Evolutionary conservation across 2,797 vertebrate species (phyloP), one percentile per base, ranked within the genome.

Genomic region (Protosalanx chinensis): DNA sequence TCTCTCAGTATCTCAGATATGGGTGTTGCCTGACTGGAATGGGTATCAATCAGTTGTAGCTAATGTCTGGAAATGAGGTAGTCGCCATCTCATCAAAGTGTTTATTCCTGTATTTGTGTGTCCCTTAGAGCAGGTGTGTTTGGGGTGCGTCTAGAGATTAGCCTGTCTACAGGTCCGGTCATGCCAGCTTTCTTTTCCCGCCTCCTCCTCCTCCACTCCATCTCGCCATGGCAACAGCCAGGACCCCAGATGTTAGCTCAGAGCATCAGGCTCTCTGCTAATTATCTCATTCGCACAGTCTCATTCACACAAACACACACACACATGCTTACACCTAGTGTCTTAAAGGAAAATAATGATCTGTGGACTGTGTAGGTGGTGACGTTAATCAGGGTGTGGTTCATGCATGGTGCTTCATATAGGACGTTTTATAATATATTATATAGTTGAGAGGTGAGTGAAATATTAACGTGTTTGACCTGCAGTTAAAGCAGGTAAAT

Each of bases 171-270:
- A 81, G 68, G 81, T 70, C 76, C 76, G 70, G 79, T 84, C 83
- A 81, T 16, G 81, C 78, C 76, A 49, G 64, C 15, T 27, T 0
- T 80, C 78, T 71, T 73, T 23, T 5, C 70, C 23, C 23, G 23
- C 23, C 18, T 67, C 67, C 64, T 73, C 73, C 75, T 75, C 46
- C 64, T 71, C 62, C 20, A 77, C 41, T 72, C 74, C 75, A 32
- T 69, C 70, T 86, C 80, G 72, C 86, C 77, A 78, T 88, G 75
- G 73, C 79, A 83, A 90, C 82, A 72, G 23, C 46, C 46, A 60
- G 62, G 32, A 41, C 33, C 13, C 72, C n/a, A 13, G 2, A 16
- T 8, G 57, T 71, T 58, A 68, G 56, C 58, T 7, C n/a, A 23
- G 20, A 2, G 20, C 37, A 6, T 65, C n/a, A 16, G 12, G 37